Conservation (phyloP, 2,888 invertebrate genomes). For the Drosophila anomelani region DNA sequence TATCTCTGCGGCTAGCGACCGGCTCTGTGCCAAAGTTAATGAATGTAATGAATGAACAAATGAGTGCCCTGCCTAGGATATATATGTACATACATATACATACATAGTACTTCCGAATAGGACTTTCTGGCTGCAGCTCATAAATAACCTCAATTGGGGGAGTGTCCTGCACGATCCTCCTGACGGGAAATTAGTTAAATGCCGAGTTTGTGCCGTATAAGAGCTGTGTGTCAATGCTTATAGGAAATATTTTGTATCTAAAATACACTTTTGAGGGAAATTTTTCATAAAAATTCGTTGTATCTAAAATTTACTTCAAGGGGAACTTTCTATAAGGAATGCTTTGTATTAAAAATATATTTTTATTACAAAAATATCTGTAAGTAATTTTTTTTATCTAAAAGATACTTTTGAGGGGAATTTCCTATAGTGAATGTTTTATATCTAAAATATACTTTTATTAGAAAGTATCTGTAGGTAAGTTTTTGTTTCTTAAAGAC, state of each 20-base stretch:
- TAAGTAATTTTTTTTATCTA: not conserved
- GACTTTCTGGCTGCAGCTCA: not conserved
- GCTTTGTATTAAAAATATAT: not conserved
- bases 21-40: constrained; percentile 25
- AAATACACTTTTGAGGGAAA: not conserved
- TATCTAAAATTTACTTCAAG: no score
- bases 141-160: constrained; percentile 5
- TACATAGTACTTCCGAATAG: not conserved
- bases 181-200: constrained; percentile 6
- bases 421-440: no score
- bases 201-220: not conserved
- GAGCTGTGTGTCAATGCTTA: not conserved
- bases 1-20: constrained; percentile 25
- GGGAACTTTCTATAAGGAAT: no score
- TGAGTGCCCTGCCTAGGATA: constrained; percentile 9
- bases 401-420: not conserved
- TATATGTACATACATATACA: not conserved
- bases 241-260: not conserved
- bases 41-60: constrained; percentile 42
- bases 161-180: constrained; percentile 11
- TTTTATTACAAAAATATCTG: not conserved
- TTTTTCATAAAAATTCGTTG: no score
- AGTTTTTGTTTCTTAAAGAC: no score
- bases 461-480: not conserved
- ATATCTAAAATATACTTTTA: not conserved